Base-by-base conservation (phyloP, 2,113 vertebrate genomes). In the Indicator indicator region DNA sequence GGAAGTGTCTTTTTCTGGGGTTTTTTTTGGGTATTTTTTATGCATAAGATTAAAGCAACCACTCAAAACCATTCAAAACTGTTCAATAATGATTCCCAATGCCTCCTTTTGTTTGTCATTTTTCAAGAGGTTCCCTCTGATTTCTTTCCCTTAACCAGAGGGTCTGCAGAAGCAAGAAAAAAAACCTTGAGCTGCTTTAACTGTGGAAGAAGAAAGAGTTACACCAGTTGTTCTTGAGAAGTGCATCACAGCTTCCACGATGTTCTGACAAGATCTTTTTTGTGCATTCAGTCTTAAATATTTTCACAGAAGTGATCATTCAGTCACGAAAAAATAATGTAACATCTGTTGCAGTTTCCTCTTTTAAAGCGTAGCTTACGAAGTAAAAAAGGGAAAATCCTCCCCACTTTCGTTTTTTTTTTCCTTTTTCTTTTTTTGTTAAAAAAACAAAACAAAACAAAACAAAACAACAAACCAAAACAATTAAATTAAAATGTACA, bases 401-500 rank as follows among this genome's bases (percentile, higher is more conserved):
- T 96, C 93, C 85, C 95, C 93, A 63, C 80, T 94, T 92, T 90
- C 58, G 52, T 23, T 11, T 23, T 24, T 52, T 50, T 52, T 52
- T 52, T 50, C 10, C 40, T 44, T 44, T 44, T 44, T 13, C 42
- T 58, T 16, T 58, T 56, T 58, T 33, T n/a, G 17, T n/a, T 18
- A 59, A n/a, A 58, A 33, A 60, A 63, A 97, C 97, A 98, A 97
- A 36, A 36, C 36, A 36, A 36, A n/a, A n/a, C n/a, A n/a, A 60
- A 63, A 97, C 97, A 98, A 97, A 36, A 36, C 36, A 36, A 36
- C 36, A 36, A 36, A 36, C 36, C 36, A 36, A 60, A 63, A 97
- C 97, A 98, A 96, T 97, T 97, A 97, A 98, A 97, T 97, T 96
- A 97, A 98, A 98, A 98, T 97, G 93, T 98, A 98, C 96, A 98